Conservation (phyloP, 2,888 invertebrate species). For the Pachymerium ferrugineum region DNA sequence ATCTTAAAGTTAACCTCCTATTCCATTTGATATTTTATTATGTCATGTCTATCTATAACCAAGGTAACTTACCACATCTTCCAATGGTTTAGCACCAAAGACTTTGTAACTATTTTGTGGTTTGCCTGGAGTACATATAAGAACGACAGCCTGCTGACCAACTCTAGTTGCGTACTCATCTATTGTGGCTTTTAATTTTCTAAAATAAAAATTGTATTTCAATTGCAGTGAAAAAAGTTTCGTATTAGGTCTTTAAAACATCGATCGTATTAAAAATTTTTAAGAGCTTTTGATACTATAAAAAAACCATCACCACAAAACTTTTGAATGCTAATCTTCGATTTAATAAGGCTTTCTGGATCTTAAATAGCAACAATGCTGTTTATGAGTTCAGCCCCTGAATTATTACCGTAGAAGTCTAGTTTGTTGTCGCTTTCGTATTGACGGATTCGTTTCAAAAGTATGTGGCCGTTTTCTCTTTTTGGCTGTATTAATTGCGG, state of each 20-base stretch:
- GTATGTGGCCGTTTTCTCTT: slow-evolving; percentile 91
- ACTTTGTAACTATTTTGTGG: slow-evolving; percentile 94
- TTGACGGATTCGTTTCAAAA: slow-evolving; percentile 95
- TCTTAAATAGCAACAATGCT: too few relatives aligned
- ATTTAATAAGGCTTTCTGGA: too few relatives aligned
- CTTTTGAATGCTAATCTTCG: too few relatives aligned
- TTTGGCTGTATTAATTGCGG: slow-evolving; percentile 91
- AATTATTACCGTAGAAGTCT: slow-evolving; percentile 65
- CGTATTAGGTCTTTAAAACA: slow-evolving; percentile 1
- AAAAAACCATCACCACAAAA: too few relatives aligned
- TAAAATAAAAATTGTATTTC: slow-evolving; percentile 39
- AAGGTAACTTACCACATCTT: slow-evolving; percentile 74
- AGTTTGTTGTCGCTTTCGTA: slow-evolving; percentile 91
- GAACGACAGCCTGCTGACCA: slow-evolving; percentile 92
- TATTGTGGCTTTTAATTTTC: slow-evolving; percentile 61
- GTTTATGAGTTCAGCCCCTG: too few relatives aligned
- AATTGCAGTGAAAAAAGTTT: not conserved
- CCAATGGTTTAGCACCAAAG: slow-evolving; percentile 89
- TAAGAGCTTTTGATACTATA: too few relatives aligned
- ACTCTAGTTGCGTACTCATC: slow-evolving; percentile 96
- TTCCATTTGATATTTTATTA: too few relatives aligned
- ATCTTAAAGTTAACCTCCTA: too few relatives aligned
- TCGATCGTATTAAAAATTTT: too few relatives aligned
- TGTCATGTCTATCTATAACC: too few relatives aligned
- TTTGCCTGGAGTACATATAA: slow-evolving; percentile 94